These are phyloP conservation scores for Tenthredo mesomela DNA, from an alignment of 2,888 invertebrate genomes.

Conservation along the genomic window DNA sequence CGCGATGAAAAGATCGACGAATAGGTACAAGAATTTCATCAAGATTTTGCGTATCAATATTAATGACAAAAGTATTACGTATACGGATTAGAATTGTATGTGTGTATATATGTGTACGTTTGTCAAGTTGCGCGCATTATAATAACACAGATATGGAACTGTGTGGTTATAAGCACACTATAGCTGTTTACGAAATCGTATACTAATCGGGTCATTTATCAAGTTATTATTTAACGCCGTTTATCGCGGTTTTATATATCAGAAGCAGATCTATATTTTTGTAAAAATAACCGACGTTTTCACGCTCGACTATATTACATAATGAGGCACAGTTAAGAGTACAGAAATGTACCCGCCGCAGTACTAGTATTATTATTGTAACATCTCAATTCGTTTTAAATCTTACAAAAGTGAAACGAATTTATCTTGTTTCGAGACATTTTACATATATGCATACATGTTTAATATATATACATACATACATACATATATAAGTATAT, in stretches of 20 bases:
- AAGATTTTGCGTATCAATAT: conserved; percentile 3
- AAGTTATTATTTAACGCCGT: not conserved
- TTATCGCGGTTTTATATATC: not conserved
- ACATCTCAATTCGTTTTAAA: not conserved
- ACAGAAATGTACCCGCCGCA: not conserved
- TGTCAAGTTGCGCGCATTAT: not conserved
- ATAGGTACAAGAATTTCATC: not conserved
- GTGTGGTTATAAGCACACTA: not conserved
- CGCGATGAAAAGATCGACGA: not conserved
- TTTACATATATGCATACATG: no score
- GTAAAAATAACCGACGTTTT: not conserved
- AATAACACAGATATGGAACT: not conserved
- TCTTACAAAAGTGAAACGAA: not conserved
- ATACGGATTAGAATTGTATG: not conserved
- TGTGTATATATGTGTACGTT: not conserved
- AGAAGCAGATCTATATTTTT: not conserved
- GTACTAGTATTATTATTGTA: not conserved
- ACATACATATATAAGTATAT: no score
- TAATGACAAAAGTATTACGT: not conserved
- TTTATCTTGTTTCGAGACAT: not conserved
- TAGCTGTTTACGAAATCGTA: conserved; percentile 26
- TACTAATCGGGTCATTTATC: not conserved
- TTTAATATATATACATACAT: no score
- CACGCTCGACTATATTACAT: not conserved
- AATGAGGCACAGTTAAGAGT: not conserved